phyloP scores from a whole-genome alignment of 2,113 vertebrate species.

The Oryzias curvinotus region DNA sequence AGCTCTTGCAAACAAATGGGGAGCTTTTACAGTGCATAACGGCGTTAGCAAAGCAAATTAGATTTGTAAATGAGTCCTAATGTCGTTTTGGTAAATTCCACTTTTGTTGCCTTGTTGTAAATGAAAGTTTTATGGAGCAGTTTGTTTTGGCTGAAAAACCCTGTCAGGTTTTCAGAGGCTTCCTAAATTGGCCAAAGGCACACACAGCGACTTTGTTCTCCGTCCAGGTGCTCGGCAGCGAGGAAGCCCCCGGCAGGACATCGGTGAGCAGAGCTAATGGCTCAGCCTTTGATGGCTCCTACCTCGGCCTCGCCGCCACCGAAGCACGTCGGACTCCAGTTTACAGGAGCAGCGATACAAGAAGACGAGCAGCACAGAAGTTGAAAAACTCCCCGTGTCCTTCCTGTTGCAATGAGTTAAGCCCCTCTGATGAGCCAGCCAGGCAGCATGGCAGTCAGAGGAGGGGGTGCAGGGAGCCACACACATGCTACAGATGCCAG shows the following conservation, averaged over 20 bases:
- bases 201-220: slow-evolving; percentile 38
- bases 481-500: slow-evolving; percentile 10
- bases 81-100: slow-evolving; percentile 43
- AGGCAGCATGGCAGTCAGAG: slow-evolving; percentile 25
- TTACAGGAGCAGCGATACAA: slow-evolving; percentile 20
- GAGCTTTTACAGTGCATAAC: slow-evolving; percentile 25
- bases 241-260: slow-evolving; percentile 40
- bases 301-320: slow-evolving; percentile 53
- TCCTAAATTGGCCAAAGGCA: slow-evolving; percentile 32
- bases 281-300: slow-evolving; percentile 68
- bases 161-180: slow-evolving; percentile 29
- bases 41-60: slow-evolving; percentile 45
- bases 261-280: slow-evolving; percentile 45
- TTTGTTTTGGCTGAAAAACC: slow-evolving; percentile 37
- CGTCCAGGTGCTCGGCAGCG: slow-evolving; percentile 59
- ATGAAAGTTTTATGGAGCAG: slow-evolving; percentile 45
- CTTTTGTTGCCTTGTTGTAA: slow-evolving; percentile 22
- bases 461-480: slow-evolving; percentile 27
- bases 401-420: slow-evolving; percentile 23
- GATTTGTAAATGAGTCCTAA: slow-evolving; percentile 36
- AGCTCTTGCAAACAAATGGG: slow-evolving; percentile 21
- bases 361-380: slow-evolving; percentile 15
- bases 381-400: slow-evolving; percentile 8
- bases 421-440: slow-evolving; percentile 12
- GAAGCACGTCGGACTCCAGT: slow-evolving; percentile 27